Evolutionary conservation across 2,797 vertebrate genomes (phyloP), one percentile per base, ranked within the genome.

Genomic region (Myotis daubentonii): DNA sequence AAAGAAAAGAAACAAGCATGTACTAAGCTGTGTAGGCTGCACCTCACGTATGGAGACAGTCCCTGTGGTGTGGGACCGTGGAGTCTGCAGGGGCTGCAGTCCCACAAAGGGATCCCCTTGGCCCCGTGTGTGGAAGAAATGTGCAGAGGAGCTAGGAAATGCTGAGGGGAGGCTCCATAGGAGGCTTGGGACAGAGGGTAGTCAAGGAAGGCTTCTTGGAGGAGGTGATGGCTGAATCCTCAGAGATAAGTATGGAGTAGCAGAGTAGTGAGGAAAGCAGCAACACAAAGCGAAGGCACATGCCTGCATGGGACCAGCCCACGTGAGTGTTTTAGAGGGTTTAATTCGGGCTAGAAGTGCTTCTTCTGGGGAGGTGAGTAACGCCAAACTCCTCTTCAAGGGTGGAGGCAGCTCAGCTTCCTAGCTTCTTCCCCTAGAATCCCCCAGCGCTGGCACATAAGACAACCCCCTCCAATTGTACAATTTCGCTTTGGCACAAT

Each of bases 321-420:
- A 11, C 2, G 0, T 6, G 25, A 4, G 20, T 17, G 12, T 76
- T 89, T 81, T n/a, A 62, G 60, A 62, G 28, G 60, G 60, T 62
- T 62, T 30, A 22, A 47, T 66, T 47, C 9, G 3, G 17, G 22
- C 44, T 78, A 12, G 36, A 30, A 51, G 33, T 0, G 3, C 22
- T 70, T 95, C 49, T 81, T 95, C 11, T 65, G 87, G 28, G 28
- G 11, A 65, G 72, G 8, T 0, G 30, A 71, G 28, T 1, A 1
- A 60, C 1, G n/a, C n/a, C 44, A 70, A 80, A 79, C 72, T 78
- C 60, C 79, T 96, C 90, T 91, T 70, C n/a, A 22, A 92, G 87
- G 89, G 60, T 87, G 65, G 71, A 96, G n/a, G 75, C 33, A 89
- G 93, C 75, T 84, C 28, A 8, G 72, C 88, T 57, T n/a, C 83